Conservation (phyloP, 2,113 vertebrate genomes). For the Condylura cristata region DNA sequence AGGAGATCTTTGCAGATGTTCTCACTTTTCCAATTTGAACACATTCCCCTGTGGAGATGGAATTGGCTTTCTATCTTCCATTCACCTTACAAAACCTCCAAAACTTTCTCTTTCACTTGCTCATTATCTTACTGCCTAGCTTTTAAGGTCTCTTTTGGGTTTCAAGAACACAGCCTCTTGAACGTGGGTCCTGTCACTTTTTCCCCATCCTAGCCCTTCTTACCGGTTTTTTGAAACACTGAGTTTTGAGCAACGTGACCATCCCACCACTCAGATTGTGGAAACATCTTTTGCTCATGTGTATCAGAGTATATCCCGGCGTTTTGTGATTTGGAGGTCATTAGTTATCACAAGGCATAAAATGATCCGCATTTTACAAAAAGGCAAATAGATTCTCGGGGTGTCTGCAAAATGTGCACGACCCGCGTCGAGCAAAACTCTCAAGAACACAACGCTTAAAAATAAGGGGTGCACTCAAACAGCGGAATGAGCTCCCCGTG, state of each 20-base stretch:
- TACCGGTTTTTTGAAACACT: neutral
- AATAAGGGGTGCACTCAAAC: neutral
- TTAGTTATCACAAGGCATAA: no score
- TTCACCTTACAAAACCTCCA: neutral
- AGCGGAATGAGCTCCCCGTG: neutral
- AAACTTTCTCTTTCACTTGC: neutral
- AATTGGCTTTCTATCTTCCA: constrained; percentile 23
- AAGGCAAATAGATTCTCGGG: neutral
- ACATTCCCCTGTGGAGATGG: neutral
- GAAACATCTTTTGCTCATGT: neutral
- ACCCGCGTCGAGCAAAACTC: neutral
- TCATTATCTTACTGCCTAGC: neutral
- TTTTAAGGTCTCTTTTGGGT: neutral
- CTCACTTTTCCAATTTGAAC: constrained; percentile 17
- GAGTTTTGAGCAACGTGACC: neutral
- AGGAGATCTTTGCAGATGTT: neutral
- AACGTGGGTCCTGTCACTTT: neutral
- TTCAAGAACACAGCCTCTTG: constrained; percentile 14
- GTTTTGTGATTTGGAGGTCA: no score
- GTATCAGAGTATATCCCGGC: no score
- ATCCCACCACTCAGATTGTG: neutral
- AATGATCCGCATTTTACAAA: constrained; percentile 16
- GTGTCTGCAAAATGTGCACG: neutral
- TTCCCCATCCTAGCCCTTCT: neutral
- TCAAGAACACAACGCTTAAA: neutral